phyloP scores from a whole-genome alignment of 2,113 vertebrate genomes.

The Anhinga rufa region DNA sequence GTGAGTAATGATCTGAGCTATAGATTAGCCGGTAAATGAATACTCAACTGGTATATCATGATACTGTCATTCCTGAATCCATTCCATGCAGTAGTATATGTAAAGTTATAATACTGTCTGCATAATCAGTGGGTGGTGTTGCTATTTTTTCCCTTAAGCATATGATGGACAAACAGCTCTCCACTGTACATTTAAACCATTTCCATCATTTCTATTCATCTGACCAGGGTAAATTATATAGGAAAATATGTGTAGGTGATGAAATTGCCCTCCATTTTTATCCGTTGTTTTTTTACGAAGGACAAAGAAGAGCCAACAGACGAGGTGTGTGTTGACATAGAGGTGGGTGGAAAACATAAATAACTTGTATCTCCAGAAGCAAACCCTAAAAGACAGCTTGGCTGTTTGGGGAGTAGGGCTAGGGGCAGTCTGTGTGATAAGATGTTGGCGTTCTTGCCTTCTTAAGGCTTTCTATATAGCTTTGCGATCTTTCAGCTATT shows the following conservation, averaged over 20 bases:
- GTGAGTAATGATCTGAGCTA: not conserved
- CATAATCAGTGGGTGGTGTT: slow-evolving; percentile 21
- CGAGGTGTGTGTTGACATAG: not conserved
- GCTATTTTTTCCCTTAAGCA: slow-evolving; percentile 20
- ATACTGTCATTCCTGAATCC: not conserved
- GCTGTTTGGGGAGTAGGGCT: not conserved
- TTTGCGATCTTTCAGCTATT: not conserved
- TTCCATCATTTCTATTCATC: not conserved
- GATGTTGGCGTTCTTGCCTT: not conserved
- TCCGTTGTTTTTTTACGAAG: not conserved
- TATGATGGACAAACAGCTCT: slow-evolving; percentile 31
- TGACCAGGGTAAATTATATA: slow-evolving; percentile 16
- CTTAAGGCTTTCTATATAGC: not conserved
- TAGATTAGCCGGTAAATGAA: slow-evolving; percentile 9
- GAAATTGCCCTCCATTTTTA: slow-evolving; percentile 26
- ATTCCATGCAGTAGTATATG: not conserved
- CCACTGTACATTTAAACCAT: slow-evolving; percentile 1
- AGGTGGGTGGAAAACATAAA: slow-evolving; percentile 20
- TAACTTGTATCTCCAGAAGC: not conserved
- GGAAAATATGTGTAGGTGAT: slow-evolving; percentile 32
- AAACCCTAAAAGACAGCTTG: slow-evolving; percentile 1
- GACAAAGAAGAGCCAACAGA: not conserved
- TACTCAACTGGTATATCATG: not conserved
- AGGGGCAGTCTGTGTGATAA: not conserved
- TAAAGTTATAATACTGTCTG: not conserved